phyloP scores from a whole-genome alignment of 2,113 vertebrate species.

The Cinclus cinclus region DNA sequence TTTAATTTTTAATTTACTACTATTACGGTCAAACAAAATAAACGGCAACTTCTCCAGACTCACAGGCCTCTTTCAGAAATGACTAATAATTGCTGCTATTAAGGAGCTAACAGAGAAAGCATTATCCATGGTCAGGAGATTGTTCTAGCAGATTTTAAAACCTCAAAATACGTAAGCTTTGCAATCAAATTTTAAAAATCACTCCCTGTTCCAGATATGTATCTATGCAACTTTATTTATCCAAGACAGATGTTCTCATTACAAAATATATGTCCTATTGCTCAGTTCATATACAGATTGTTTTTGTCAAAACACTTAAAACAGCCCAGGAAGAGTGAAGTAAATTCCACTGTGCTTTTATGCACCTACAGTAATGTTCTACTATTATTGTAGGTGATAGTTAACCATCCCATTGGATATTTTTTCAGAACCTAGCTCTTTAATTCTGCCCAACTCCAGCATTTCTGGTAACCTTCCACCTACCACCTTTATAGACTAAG shows the following conservation, averaged over 20 bases:
- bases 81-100: neutral
- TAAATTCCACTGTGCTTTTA: neutral
- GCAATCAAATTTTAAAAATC: neutral
- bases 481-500: neutral
- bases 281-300: neutral
- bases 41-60: neutral
- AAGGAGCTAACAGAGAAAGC: neutral
- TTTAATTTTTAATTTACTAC: neutral
- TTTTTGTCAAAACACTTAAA: neutral
- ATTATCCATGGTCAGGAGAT: neutral
- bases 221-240: neutral
- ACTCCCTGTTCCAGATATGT: neutral
- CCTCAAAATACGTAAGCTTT: fast-evolving
- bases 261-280: neutral
- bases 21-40: neutral
- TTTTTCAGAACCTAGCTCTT: neutral
- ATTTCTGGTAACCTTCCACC: neutral
- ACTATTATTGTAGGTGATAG: neutral
- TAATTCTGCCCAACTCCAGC: neutral
- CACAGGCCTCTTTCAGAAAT: neutral
- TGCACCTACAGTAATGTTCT: neutral
- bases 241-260: neutral
- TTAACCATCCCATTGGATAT: neutral
- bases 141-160: neutral
- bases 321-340: neutral